These are phyloP conservation scores for Leptinotarsa defecta DNA, from an alignment of 1,140 invertebrate species.

Conservation along the genomic window DNA sequence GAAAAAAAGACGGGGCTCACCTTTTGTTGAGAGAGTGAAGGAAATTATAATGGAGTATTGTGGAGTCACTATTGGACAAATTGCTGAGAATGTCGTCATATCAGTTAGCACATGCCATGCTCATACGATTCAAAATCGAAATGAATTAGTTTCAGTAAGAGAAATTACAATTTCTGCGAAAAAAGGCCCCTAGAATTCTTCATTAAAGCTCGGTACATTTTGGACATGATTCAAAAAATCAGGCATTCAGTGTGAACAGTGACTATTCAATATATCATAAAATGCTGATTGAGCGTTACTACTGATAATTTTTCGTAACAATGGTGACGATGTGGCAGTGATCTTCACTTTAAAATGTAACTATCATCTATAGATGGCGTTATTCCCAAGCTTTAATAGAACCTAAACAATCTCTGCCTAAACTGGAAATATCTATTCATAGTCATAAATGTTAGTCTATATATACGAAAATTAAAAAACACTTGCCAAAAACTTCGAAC, in stretches of 20 bases:
- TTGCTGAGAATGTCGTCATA: too few relatives aligned
- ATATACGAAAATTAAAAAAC: neutral
- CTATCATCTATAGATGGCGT: constrained; percentile 9
- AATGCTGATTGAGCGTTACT: constrained; percentile 35
- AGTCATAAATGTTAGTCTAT: neutral
- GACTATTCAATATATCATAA: neutral
- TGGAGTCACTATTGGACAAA: too few relatives aligned
- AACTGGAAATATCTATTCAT: neutral
- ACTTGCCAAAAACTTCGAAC: neutral
- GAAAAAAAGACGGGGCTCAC: too few relatives aligned
- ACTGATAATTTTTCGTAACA: constrained; percentile 33
- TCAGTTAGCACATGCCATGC: too few relatives aligned
- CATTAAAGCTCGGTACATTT: neutral
- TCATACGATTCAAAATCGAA: too few relatives aligned
- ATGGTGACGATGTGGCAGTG: constrained; percentile 40
- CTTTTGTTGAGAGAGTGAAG: too few relatives aligned
- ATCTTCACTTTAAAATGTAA: constrained; percentile 31
- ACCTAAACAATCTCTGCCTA: too few relatives aligned
- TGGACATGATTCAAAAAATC: neutral
- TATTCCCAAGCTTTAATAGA: neutral
- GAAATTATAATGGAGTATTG: too few relatives aligned
- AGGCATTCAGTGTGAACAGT: neutral
- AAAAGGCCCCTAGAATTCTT: neutral
- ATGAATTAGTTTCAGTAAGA: too few relatives aligned
- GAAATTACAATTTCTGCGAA: too few relatives aligned